phyloP scores from a whole-genome alignment of 92 coral and sea anemone species.

The Actinostola sp. region DNA sequence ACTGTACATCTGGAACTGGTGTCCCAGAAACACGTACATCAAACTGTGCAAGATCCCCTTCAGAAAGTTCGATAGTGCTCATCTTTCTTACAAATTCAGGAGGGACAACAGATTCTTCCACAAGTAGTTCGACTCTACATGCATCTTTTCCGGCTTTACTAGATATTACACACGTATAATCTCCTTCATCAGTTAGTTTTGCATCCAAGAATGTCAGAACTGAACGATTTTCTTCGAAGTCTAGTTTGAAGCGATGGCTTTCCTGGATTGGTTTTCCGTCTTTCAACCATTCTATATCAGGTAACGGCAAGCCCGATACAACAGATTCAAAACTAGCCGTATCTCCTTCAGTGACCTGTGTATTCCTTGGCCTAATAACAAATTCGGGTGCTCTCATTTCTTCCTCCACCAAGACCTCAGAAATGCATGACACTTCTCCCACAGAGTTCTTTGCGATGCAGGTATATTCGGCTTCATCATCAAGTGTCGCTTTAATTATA shows the following conservation, averaged over 20 bases:
- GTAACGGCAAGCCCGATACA: slow-evolving; percentile 79
- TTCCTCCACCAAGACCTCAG: slow-evolving; percentile 76
- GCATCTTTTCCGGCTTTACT: slow-evolving; percentile 90
- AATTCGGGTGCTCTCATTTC: slow-evolving; percentile 73
- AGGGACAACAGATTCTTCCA: slow-evolving; percentile 84
- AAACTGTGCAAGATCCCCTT: slow-evolving; percentile 89
- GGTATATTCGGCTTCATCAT: slow-evolving; percentile 87
- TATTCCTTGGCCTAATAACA: slow-evolving; percentile 58
- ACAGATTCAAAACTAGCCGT: slow-evolving; percentile 67
- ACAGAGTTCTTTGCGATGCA: slow-evolving; percentile 85
- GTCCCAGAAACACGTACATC: slow-evolving; percentile 94
- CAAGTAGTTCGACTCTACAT: slow-evolving; percentile 81
- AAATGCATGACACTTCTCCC: slow-evolving; percentile 78
- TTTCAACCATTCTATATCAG: slow-evolving; percentile 92
- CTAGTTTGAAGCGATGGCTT: slow-evolving; percentile 69
- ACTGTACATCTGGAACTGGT: slow-evolving; percentile 86
- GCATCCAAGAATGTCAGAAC: slow-evolving; percentile 81
- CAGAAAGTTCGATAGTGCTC: slow-evolving; percentile 78
- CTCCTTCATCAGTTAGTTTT: slow-evolving; percentile 91
- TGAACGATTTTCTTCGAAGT: slow-evolving; percentile 77
- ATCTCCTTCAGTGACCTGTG: slow-evolving; percentile 67
- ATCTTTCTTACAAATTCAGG: slow-evolving; percentile 85
- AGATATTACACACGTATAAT: slow-evolving; percentile 80
- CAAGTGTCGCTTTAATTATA: slow-evolving; percentile 57
- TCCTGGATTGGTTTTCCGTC: slow-evolving; percentile 80